Conservation (phyloP, 92 coral and sea anemone genomes). For the Umimayanthus chanpuru region DNA sequence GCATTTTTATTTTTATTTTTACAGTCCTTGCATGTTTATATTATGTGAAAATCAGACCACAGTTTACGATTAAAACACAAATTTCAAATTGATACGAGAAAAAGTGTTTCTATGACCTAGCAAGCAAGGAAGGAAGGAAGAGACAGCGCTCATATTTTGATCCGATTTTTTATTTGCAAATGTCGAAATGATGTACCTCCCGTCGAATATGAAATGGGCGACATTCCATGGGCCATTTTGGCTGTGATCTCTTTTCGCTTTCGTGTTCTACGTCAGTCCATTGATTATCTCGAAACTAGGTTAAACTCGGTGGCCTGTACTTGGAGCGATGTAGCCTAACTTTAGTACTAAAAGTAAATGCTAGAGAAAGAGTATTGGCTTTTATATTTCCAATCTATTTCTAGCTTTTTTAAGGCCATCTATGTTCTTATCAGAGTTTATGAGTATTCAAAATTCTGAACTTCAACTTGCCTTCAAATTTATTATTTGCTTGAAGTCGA, state of each 20-base stretch:
- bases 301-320: neutral
- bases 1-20: neutral
- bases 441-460: neutral
- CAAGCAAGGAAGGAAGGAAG: neutral
- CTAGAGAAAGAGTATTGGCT: neutral
- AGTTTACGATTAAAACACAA: too few relatives aligned
- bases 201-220: neutral
- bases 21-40: neutral
- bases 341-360: slow-evolving; percentile 1
- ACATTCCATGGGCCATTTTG: neutral
- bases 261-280: slow-evolving; percentile 16
- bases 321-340: neutral
- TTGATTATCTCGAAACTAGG: slow-evolving; percentile 11
- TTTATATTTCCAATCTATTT: neutral
- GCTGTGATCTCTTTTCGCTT: neutral
- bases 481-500: neutral
- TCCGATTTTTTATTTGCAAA: neutral
- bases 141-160: neutral
- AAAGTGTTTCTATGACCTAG: neutral
- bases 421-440: neutral
- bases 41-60: slow-evolving; percentile 7
- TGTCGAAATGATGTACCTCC: neutral
- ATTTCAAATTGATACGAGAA: neutral
- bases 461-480: neutral
- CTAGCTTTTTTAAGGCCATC: neutral